phyloP scores from a whole-genome alignment of 2,113 vertebrate species.

The Cryptotis parvus region DNA sequence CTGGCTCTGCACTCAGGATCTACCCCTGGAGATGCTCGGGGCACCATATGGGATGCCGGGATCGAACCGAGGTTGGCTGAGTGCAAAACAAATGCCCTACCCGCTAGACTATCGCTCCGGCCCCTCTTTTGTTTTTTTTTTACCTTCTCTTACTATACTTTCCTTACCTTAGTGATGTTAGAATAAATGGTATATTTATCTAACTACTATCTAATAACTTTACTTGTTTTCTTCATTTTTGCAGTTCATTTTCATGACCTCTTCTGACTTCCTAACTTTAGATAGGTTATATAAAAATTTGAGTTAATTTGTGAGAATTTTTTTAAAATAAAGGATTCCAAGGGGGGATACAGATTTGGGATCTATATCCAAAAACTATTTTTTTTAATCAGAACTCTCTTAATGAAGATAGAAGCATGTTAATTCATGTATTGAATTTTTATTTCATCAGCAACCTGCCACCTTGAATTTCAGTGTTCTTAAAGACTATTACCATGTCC shows the following conservation, averaged over 20 bases:
- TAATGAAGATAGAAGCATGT: not conserved
- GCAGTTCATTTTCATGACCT: not conserved
- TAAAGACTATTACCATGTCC: not conserved
- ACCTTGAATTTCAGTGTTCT: not conserved
- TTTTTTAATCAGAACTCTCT: not conserved
- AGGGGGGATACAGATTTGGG: no score
- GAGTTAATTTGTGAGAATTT: conserved; percentile 50
- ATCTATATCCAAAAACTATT: no score
- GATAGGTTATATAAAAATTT: conserved; percentile 40
- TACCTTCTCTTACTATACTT: conserved; percentile 40
- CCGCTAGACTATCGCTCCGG: no score
- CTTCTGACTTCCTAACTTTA: conserved; percentile 3
- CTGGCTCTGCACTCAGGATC: no score
- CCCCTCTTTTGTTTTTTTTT: conserved; percentile 23
- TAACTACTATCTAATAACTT: conserved; percentile 17
- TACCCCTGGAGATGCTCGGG: no score
- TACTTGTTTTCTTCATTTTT: conserved; percentile 30
- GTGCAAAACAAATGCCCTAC: no score
- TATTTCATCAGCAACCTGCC: not conserved
- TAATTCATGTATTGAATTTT: not conserved
- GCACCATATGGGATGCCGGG: no score
- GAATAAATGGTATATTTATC: conserved; percentile 21
- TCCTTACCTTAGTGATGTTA: not conserved
- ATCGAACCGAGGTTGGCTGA: no score
- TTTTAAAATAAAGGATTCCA: no score